These are phyloP conservation scores for Ifrita kowaldi DNA, from an alignment of 2,113 vertebrate genomes.

Conservation along the genomic window DNA sequence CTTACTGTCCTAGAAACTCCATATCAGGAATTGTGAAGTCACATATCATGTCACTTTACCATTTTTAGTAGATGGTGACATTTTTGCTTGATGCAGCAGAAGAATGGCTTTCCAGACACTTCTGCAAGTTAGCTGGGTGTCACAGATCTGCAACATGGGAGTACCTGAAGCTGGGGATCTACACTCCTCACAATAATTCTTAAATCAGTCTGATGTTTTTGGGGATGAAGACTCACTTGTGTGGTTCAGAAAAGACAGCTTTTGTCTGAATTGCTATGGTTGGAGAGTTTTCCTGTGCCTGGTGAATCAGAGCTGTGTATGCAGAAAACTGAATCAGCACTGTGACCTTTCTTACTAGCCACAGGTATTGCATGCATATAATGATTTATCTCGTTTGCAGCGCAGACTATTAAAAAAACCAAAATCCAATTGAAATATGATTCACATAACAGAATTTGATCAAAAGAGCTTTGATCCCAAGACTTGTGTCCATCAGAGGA, in stretches of 20 bases:
- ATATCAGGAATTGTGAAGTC: not conserved
- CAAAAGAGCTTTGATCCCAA: not conserved
- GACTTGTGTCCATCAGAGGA: not conserved
- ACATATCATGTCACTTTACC: not conserved
- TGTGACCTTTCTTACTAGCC: not conserved
- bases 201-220: not conserved
- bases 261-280: not conserved
- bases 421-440: not conserved
- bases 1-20: not conserved
- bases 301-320: not conserved
- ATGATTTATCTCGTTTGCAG: not conserved
- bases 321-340: not conserved
- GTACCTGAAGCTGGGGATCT: not conserved
- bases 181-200: not conserved
- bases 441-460: not conserved
- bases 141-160: not conserved
- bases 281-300: not conserved
- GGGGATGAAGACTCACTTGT: not conserved
- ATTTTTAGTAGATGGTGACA: not conserved
- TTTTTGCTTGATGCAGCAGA: not conserved
- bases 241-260: not conserved
- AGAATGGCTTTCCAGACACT: not conserved
- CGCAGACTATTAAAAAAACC: not conserved
- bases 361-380: not conserved
- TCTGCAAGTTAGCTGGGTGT: not conserved